A percentile compares a stretch with the other conserved stretches of the same genome.
Conservation (phyloP, 2,888 invertebrate species). For the Lasioglossum lativentre region DNA sequence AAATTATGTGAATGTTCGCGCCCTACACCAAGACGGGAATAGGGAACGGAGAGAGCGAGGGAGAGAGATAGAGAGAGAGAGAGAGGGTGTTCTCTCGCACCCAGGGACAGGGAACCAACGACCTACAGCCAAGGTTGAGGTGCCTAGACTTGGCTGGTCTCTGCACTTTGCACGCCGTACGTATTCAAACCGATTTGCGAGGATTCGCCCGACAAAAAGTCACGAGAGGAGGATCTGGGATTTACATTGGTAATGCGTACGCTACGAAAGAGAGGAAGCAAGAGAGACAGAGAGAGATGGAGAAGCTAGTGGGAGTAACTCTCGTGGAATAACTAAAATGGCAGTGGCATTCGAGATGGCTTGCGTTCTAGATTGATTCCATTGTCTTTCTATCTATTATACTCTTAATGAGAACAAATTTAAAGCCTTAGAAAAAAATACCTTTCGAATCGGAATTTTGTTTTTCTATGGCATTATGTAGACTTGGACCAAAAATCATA, state of each 20-base stretch:
- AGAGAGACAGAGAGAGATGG: background rate
- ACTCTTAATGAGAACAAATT: background rate
- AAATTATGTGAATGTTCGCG: slow-evolving; percentile 81
- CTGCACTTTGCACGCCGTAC: slow-evolving; percentile 72
- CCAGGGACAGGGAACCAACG: slow-evolving; percentile 51
- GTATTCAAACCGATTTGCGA: slow-evolving; percentile 81
- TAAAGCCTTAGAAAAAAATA: background rate
- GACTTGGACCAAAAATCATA: background rate
- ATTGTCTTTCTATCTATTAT: slow-evolving; percentile 10
- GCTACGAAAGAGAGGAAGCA: slow-evolving; percentile 34
- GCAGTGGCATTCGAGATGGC: slow-evolving; percentile 42
- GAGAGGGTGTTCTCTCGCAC: slow-evolving; percentile 28
- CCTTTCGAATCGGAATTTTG: background rate
- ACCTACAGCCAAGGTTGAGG: slow-evolving; percentile 69
- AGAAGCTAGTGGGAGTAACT: slow-evolving; percentile 31
- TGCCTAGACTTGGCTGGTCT: slow-evolving; percentile 77
- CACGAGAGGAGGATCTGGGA: slow-evolving; percentile 69
- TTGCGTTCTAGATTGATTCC: slow-evolving; percentile 28
- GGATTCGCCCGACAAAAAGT: slow-evolving; percentile 80
- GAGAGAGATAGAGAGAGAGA: background rate
- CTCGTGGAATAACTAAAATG: slow-evolving; percentile 61
- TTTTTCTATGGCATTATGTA: background rate
- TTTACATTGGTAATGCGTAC: slow-evolving; percentile 80
- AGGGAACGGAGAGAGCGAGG: slow-evolving; percentile 34
- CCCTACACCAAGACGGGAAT: slow-evolving; percentile 68